These are phyloP conservation scores for Prionailurus bengalensis DNA, from an alignment of 2,113 vertebrate genomes.

Conservation along the genomic window DNA sequence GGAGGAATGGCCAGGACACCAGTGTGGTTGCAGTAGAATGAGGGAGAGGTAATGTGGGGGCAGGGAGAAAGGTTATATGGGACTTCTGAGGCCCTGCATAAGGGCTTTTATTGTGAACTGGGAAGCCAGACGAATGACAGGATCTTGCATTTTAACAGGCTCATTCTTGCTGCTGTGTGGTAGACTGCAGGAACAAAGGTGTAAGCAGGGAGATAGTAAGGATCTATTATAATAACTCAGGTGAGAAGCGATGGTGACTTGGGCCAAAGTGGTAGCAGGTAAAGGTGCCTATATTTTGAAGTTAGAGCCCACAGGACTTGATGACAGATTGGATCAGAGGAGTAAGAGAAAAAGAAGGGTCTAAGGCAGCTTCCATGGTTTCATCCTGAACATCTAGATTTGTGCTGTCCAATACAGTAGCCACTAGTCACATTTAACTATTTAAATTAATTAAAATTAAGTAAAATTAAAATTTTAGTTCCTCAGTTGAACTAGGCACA, in stretches of 20 bases:
- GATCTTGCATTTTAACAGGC: not conserved
- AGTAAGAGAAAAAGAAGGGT: not conserved
- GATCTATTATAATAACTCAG: not conserved
- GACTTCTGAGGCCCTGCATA: not conserved
- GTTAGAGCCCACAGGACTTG: not conserved
- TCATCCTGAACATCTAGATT: not conserved
- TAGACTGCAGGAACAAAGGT: not conserved
- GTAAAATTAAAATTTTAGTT: not conserved
- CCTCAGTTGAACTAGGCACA: not conserved
- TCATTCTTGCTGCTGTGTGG: not conserved
- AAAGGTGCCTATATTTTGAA: not conserved
- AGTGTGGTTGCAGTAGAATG: not conserved
- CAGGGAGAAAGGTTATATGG: accelerated
- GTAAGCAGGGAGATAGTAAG: not conserved
- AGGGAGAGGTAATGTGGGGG: not conserved
- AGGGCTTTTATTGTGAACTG: not conserved
- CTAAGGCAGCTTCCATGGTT: not conserved
- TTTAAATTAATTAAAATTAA: not conserved
- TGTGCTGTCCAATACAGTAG: not conserved
- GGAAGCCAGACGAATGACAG: not conserved
- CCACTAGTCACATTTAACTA: not conserved
- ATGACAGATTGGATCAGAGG: not conserved
- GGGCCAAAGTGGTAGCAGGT: not conserved
- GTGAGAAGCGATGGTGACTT: not conserved
- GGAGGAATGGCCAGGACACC: not conserved